Percentiles rank a stretch among this genome's conserved stretches.
These are phyloP conservation scores for Horisme vitalbata DNA, from an alignment of 2,888 invertebrate species.

Conservation along the genomic window DNA sequence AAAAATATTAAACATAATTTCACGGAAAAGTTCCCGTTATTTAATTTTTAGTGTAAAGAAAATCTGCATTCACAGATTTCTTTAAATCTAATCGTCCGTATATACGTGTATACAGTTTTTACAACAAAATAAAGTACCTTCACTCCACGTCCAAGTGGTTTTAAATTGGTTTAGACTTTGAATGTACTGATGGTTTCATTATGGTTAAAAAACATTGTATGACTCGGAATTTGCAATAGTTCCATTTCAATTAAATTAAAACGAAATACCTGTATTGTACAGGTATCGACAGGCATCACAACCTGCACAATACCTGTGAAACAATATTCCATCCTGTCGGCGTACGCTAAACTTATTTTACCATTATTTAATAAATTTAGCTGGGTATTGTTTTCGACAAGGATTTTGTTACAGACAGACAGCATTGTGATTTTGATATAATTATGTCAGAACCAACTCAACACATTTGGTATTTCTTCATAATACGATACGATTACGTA, in stretches of 20 bases:
- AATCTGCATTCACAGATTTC: too few species aligned
- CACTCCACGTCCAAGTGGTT: too few species aligned
- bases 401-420: constrained; percentile 24
- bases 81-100: too few species aligned
- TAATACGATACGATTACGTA: too few species aligned
- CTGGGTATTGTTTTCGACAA: constrained; percentile 20
- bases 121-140: too few species aligned
- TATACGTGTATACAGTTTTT: too few species aligned
- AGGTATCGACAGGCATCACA: constrained; percentile 15
- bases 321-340: constrained; percentile 8
- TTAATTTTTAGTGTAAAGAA: too few species aligned
- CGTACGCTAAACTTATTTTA: constrained; percentile 16
- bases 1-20: too few species aligned
- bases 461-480: constrained; percentile 23
- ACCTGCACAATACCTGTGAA: constrained; percentile 5
- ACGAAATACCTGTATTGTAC: not conserved
- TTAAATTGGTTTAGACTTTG: too few species aligned
- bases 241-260: not conserved
- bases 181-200: too few species aligned
- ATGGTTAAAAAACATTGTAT: too few species aligned
- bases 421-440: constrained; percentile 33
- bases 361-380: constrained; percentile 9
- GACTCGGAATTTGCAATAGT: not conserved
- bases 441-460: constrained; percentile 28
- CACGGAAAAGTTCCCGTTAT: too few species aligned